Base-by-base conservation (phyloP, 2,113 vertebrate species). In the Cairina moschata region DNA sequence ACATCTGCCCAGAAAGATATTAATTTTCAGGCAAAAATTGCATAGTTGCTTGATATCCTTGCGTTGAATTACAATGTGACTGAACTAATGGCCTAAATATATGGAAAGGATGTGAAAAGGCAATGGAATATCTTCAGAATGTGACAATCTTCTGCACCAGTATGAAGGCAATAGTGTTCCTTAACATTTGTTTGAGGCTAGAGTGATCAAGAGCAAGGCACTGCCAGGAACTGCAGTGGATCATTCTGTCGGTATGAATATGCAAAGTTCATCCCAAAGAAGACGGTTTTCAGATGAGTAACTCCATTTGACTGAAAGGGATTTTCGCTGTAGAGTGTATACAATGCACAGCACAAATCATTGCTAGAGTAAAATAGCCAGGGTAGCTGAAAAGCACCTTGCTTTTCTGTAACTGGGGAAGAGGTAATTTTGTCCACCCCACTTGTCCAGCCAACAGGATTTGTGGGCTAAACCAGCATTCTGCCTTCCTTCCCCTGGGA, bases 21-120 rank as follows among this genome's bases (percentile, higher is more conserved):
- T 52, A 46, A 46, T 73, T 94, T 96, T 95, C 67, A 76, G 55
- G 72, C 8, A 86, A 91, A 92, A 83, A 86, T 81, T 83, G 20
- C 18, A 7, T 9, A 29, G 44, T 72, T 86, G 3, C 59, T 95
- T 75, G 17, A 40, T 67, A 77, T 21, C 29, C 60, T 81, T 66
- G 13, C 62, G 26, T 40, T 87, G 31, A 91, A 87, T 91, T 83
- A 67, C 38, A 79, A 0, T 80, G 44, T 60, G 40, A 87, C 62
- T 73, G 62, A 92, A 58, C 34, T 82, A 79, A 72, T 68, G 22
- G 20, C 11, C 50, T 48, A 73, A 94, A 58, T 65, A 73, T 36
- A 62, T 55, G 16, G 66, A 85, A 96, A 92, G 2, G 12, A 23
- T 36, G 11, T 42, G 36, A 92, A 93, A 81, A 48, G 9, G 40